Percentiles rank a stretch among this genome's conserved stretches.
Evolutionary conservation across 1,140 invertebrate species (phyloP).

Genomic region (Wiebesia pumilae): DNA sequence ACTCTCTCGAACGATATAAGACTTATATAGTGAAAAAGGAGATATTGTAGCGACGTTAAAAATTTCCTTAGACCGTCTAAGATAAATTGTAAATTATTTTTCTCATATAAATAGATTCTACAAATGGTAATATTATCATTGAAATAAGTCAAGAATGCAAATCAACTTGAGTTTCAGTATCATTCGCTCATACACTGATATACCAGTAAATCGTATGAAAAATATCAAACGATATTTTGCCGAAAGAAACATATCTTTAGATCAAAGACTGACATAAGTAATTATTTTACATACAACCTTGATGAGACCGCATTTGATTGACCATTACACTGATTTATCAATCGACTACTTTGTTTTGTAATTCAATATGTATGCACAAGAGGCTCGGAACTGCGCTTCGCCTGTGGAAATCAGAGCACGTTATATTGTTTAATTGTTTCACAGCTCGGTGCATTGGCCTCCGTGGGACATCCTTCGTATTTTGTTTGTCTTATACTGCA

Average conservation of each 20-base stretch:
- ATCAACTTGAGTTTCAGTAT: no score
- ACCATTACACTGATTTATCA: background rate
- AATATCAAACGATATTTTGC: background rate
- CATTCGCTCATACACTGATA: no score
- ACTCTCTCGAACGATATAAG: no score
- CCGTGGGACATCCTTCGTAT: constrained; percentile 20
- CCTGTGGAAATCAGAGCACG: constrained; percentile 32
- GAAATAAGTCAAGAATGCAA: no score
- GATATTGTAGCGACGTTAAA: no score
- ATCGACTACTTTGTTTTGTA: background rate
- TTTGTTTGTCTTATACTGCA: background rate
- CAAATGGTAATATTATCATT: no score
- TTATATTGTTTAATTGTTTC: constrained; percentile 2
- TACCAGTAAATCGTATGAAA: background rate
- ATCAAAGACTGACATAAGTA: background rate
- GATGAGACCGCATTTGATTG: background rate
- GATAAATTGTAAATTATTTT: no score
- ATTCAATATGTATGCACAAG: background rate
- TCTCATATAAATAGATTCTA: no score
- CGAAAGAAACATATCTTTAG: background rate
- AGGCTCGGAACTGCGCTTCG: background rate
- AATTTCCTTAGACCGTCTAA: no score
- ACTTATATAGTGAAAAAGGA: no score
- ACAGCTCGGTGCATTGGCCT: constrained; percentile 33
- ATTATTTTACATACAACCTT: background rate